These are phyloP conservation scores for Apamea epomidion DNA, from an alignment of 2,888 invertebrate species.

Conservation along the genomic window DNA sequence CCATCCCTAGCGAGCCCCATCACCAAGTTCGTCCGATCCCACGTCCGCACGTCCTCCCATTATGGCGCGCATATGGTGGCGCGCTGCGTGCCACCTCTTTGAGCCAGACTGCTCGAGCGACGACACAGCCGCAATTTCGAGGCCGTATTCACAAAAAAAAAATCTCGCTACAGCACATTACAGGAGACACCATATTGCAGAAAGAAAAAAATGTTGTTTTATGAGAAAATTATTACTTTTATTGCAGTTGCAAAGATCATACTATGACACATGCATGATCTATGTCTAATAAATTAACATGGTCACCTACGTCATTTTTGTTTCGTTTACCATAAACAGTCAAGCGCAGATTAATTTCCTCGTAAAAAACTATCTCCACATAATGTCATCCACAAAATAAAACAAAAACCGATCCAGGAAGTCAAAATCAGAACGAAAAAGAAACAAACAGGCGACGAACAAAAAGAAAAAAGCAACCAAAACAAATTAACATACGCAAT, in stretches of 20 bases:
- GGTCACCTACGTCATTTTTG: not conserved
- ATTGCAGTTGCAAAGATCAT: not conserved
- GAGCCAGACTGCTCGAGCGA: not conserved
- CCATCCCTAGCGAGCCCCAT: not conserved
- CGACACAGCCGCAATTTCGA: not conserved
- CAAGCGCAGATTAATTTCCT: not conserved
- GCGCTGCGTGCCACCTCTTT: not conserved
- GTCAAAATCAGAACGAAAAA: constrained; percentile 28
- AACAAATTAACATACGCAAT: constrained; percentile 56
- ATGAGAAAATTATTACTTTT: not conserved
- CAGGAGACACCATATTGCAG: not conserved
- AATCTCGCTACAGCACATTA: not conserved
- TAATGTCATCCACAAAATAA: not conserved
- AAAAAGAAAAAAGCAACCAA: constrained; percentile 23
- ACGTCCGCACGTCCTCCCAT: not conserved
- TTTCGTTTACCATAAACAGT: not conserved
- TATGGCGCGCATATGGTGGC: not conserved
- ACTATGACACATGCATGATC: not conserved
- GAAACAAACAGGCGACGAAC: constrained; percentile 21
- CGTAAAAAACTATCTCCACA: not conserved
- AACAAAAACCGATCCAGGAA: constrained; percentile 28
- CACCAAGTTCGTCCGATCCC: not conserved
- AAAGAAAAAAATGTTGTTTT: not conserved
- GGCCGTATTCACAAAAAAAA: not conserved
- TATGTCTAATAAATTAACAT: not conserved